These are phyloP conservation scores for Pecten maximus DNA, from an alignment of 2,888 invertebrate genomes.

Conservation along the genomic window DNA sequence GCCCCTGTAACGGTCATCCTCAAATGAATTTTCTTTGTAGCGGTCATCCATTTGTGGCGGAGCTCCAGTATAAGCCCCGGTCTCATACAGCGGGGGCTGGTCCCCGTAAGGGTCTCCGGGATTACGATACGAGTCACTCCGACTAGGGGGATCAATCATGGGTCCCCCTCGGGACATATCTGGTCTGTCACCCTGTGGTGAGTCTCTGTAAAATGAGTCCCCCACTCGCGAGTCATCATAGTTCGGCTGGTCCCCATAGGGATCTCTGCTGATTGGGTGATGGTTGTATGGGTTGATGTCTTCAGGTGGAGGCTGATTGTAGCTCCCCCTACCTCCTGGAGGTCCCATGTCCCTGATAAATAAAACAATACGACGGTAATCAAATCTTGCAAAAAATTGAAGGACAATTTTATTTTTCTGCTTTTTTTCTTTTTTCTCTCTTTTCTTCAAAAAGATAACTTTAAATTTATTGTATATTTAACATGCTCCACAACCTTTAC, in stretches of 20 bases:
- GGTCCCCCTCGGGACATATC: constrained; percentile 91
- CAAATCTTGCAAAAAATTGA: too few relatives aligned
- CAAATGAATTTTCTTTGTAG: constrained; percentile 52
- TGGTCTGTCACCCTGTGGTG: constrained; percentile 90
- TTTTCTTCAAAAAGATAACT: too few relatives aligned
- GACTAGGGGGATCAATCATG: constrained; percentile 90
- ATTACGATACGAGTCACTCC: constrained; percentile 56
- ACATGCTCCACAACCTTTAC: too few relatives aligned
- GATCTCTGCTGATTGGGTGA: constrained; percentile 36
- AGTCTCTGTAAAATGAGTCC: constrained; percentile 56
- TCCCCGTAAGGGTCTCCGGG: constrained; percentile 59
- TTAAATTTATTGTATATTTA: too few relatives aligned
- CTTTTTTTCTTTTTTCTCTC: too few relatives aligned
- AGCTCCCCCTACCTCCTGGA: constrained; percentile 41
- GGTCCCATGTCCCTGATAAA: constrained; percentile 43
- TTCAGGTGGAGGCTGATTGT: constrained; percentile 35
- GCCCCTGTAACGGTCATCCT: constrained; percentile 54
- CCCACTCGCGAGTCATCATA: constrained; percentile 47
- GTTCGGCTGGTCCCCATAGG: constrained; percentile 44
- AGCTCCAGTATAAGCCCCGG: constrained; percentile 70
- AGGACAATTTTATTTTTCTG: too few relatives aligned
- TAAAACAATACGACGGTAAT: not conserved
- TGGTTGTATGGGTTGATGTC: constrained; percentile 11
- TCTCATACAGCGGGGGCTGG: constrained; percentile 74
- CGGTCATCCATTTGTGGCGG: constrained; percentile 45